These are phyloP conservation scores for Fulmarus glacialis DNA, from an alignment of 2,113 vertebrate genomes.

Conservation along the genomic window DNA sequence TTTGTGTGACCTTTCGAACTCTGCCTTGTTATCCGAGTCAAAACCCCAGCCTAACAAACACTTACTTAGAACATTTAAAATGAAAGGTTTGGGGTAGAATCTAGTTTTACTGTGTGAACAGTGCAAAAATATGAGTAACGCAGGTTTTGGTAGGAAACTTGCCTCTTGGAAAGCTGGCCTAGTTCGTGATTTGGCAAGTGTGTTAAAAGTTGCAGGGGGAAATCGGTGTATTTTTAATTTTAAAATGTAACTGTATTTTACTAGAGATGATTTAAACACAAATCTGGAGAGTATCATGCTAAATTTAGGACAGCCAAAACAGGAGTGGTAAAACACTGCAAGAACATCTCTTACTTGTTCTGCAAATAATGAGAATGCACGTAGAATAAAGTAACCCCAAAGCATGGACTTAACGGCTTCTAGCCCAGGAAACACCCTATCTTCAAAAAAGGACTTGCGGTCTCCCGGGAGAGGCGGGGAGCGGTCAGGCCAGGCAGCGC, in stretches of 20 bases:
- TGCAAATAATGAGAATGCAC: fast-evolving
- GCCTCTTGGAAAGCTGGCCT: background rate
- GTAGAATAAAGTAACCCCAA: background rate
- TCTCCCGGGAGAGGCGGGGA: fast-evolving
- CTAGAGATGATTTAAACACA: background rate
- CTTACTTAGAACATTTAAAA: background rate
- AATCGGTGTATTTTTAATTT: background rate
- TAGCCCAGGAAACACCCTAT: fast-evolving
- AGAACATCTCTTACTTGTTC: background rate
- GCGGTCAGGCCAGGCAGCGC: fast-evolving
- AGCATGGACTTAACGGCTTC: fast-evolving
- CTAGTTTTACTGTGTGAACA: background rate
- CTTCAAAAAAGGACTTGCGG: fast-evolving
- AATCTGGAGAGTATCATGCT: background rate
- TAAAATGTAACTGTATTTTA: background rate
- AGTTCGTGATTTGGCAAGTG: background rate
- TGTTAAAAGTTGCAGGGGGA: background rate
- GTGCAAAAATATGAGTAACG: background rate
- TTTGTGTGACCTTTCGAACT: background rate
- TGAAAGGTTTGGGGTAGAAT: background rate
- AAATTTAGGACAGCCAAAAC: background rate
- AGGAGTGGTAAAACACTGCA: fast-evolving
- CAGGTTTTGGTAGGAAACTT: background rate
- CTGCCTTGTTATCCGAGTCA: background rate
- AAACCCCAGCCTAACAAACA: background rate